Percentiles rank a stretch among this genome's conserved stretches.
These are phyloP conservation scores for Malurus splendens DNA, from an alignment of 2,797 vertebrate genomes.

Conservation along the genomic window DNA sequence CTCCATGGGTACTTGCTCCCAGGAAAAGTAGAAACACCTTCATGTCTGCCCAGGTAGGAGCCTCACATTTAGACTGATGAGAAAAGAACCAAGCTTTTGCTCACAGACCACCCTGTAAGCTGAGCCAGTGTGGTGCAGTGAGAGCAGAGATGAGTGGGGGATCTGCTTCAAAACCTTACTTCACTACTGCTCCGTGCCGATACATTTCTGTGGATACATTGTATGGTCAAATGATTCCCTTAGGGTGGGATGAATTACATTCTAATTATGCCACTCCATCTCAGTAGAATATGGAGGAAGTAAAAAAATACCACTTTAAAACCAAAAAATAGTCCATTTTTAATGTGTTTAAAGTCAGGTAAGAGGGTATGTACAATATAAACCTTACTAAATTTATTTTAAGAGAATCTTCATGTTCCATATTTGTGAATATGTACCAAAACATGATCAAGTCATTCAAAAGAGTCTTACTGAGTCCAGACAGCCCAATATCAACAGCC, in stretches of 20 bases:
- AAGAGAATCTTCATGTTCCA: not conserved
- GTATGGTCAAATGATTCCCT: not conserved
- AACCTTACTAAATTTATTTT: not conserved
- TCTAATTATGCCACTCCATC: not conserved
- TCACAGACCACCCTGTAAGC: not conserved
- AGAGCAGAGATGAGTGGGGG: not conserved
- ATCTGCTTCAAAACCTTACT: not conserved
- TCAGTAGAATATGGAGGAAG: not conserved
- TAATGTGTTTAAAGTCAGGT: not conserved
- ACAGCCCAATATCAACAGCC: not conserved
- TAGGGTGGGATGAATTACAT: not conserved
- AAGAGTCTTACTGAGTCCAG: not conserved
- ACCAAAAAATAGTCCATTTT: not conserved
- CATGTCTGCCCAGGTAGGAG: not conserved
- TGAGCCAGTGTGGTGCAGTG: too few species aligned
- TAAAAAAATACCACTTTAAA: not conserved
- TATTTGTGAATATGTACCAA: not conserved
- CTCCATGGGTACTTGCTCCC: not conserved
- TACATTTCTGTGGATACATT: rapidly evolving
- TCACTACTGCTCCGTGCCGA: not conserved
- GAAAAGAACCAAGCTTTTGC: not conserved
- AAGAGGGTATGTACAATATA: not conserved
- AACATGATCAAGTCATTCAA: not conserved
- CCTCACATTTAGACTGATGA: not conserved
- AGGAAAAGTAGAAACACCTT: not conserved